These are phyloP conservation scores for Phylloscopus trochiloides DNA, from an alignment of 2,113 vertebrate species.

Conservation along the genomic window DNA sequence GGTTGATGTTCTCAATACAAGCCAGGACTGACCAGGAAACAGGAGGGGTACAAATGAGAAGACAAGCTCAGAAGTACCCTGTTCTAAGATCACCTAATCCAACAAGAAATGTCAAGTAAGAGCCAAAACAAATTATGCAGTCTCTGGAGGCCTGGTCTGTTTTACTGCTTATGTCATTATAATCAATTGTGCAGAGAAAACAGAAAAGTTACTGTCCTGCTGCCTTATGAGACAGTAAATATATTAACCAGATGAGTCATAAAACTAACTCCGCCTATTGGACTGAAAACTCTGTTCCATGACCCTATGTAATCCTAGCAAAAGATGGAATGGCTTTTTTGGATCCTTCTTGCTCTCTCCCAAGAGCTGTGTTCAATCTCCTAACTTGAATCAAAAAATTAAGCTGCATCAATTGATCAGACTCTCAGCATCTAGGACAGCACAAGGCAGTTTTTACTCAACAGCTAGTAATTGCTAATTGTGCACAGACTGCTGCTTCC, in stretches of 20 bases:
- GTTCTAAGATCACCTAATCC: constrained; percentile 26
- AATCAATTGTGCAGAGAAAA: constrained; percentile 37
- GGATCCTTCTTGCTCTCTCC: neutral
- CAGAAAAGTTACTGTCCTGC: constrained; percentile 44
- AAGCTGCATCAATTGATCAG: neutral
- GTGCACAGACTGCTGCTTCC: neutral
- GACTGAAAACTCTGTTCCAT: constrained; percentile 26
- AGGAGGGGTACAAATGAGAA: neutral
- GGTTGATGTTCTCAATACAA: neutral
- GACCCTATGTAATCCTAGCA: neutral
- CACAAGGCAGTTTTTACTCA: neutral
- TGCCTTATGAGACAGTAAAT: constrained; percentile 50
- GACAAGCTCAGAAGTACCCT: neutral
- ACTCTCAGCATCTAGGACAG: neutral
- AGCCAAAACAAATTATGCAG: constrained; percentile 41
- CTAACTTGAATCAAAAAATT: neutral
- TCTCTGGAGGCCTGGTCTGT: constrained; percentile 17
- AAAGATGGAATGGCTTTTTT: neutral
- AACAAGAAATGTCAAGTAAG: neutral
- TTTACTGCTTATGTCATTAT: constrained; percentile 53
- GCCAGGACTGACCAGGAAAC: constrained; percentile 7
- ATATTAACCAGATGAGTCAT: constrained; percentile 59
- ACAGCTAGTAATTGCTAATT: neutral
- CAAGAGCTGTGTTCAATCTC: neutral
- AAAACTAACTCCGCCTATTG: constrained; percentile 13